Evolutionary conservation across 2,113 vertebrate species (phyloP), one percentile per base, ranked within the genome.

Genomic region (Melospiza georgiana): DNA sequence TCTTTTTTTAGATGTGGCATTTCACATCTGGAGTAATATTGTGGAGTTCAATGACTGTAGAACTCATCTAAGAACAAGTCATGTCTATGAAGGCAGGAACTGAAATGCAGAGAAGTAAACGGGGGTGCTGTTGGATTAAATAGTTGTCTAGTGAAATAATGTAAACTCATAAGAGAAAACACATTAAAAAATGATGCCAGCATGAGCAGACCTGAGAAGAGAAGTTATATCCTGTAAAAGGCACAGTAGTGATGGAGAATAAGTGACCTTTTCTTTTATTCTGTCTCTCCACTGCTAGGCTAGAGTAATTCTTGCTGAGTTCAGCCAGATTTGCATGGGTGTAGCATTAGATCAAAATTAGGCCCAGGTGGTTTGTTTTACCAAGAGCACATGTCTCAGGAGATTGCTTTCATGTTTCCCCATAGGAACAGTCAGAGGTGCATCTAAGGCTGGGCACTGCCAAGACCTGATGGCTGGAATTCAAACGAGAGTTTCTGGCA

Each of bases 401-500:
- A 89, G 80, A 18, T 27, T 62, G 71, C 35, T 80, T 89, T 87
- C 19, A 9, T 91, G 80, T 48, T 84, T 90, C 21, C 25, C 18
- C 3, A 1, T 15, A 39, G 75, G 74, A 82, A 59, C 51, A 73
- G 41, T 16, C 16, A 79, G 74, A 85, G 58, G 51, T 88, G 18
- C 4, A 7, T 67, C 37, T 41, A 12, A 71, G 52, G 39, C 73
- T 28, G 41, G 69, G 54, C 2, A 13, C 57, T 81, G 65, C 94
- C 62, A 89, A 91, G 81, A 65, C 19, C 65, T 16, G 35, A 48
- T 58, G 44, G 69, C 63, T 87, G 89, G 84, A 49, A 85, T 90
- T 88, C 81, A 75, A 92, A 55, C 24, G 20, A 87, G 82, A 93
- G 61, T 91, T 93, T 87, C 89, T 95, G 91, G 93, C 96, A 91